Evolutionary conservation across 2,888 invertebrate species (phyloP), one percentile per base, ranked within the genome.

Genomic region (Synergus laeviventris): DNA sequence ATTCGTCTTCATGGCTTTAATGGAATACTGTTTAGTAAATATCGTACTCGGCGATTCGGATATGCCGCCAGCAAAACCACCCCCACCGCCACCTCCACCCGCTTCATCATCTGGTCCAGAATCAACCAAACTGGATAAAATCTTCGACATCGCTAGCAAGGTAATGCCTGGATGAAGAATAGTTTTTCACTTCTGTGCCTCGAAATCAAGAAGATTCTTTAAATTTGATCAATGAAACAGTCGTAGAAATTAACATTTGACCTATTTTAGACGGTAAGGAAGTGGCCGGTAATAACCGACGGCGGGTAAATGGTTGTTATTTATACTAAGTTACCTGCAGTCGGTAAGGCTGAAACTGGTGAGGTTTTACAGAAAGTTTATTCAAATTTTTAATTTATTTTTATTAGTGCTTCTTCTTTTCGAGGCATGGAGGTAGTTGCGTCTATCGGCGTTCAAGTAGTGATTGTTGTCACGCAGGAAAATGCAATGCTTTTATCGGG

Each of bases 1-100:
- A 93, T 97, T 97, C 91, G 97, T 97, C 87, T 97, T 97, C 89
- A 96, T 97, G 96, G 97, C 97, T 0, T 91, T 97, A 74, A 97
- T 97, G 97, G 97, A 97, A 89, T 97, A 97, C 89, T 97, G 97
- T 84, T 91, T 97, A 81, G 97, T 97, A 39, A 97, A 97, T 88
- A 97, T 96, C 39, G 95, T 96, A 1, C 92, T 96, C 18, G 95
- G 96, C 14, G 95, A 97, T 86, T 94, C 94, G 0, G 94, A 94
- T 79, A 93, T 93, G 0, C 89, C 90, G 21, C 87, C 89, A 8
- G 92, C 92, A 79, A 92, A 92, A 86, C 93, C 93, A 86, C 93
- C 91, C 80, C 89, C 88, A 8, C 54, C 95, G 94, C 70, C 95
- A 95, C 87, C 94, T 93, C 1, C 94, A 93, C 80, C 93, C 92